A percentile compares a stretch with the other conserved stretches of the same genome.
These are phyloP conservation scores for Drosophila santomea DNA, from an alignment of 1,140 invertebrate species.

Conservation along the genomic window DNA sequence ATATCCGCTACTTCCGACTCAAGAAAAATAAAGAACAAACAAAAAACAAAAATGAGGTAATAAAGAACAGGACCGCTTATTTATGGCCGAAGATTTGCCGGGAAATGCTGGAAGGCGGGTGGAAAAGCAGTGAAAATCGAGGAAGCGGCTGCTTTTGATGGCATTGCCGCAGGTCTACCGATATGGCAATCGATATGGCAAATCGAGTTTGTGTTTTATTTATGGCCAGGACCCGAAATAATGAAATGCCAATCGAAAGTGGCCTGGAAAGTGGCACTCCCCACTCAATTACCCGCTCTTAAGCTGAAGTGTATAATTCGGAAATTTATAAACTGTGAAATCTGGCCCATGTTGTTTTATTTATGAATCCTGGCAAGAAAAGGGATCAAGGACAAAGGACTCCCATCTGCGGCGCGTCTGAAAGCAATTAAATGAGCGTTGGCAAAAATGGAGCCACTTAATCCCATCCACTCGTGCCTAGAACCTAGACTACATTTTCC, in stretches of 20 bases:
- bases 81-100: slow-evolving; percentile 64
- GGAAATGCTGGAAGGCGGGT: neutral
- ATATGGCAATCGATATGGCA: slow-evolving; percentile 52
- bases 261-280: slow-evolving; percentile 13
- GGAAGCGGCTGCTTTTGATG: slow-evolving; percentile 59
- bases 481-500: neutral
- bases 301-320: slow-evolving; percentile 59
- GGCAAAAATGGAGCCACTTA: slow-evolving; percentile 62
- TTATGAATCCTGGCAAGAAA: slow-evolving; percentile 36
- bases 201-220: slow-evolving; percentile 70
- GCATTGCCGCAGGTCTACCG: slow-evolving; percentile 24
- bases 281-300: slow-evolving; percentile 28
- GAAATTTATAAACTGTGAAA: slow-evolving; percentile 76
- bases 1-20: slow-evolving; percentile 19
- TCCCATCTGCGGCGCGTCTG: slow-evolving; percentile 51
- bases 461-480: slow-evolving; percentile 53
- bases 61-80: slow-evolving; percentile 66
- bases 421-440: slow-evolving; percentile 76
- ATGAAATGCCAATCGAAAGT: slow-evolving; percentile 80
- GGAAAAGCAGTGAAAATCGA: slow-evolving; percentile 14
- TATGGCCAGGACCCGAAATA: slow-evolving; percentile 56
- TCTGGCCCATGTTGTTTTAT: slow-evolving; percentile 52
- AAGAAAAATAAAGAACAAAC: neutral
- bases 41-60: slow-evolving; percentile 47
- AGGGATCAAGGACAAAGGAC: slow-evolving; percentile 12